Evolutionary conservation across 2,113 vertebrate genomes (phyloP).

Genomic region (Nothobranchius furzeri): DNA sequence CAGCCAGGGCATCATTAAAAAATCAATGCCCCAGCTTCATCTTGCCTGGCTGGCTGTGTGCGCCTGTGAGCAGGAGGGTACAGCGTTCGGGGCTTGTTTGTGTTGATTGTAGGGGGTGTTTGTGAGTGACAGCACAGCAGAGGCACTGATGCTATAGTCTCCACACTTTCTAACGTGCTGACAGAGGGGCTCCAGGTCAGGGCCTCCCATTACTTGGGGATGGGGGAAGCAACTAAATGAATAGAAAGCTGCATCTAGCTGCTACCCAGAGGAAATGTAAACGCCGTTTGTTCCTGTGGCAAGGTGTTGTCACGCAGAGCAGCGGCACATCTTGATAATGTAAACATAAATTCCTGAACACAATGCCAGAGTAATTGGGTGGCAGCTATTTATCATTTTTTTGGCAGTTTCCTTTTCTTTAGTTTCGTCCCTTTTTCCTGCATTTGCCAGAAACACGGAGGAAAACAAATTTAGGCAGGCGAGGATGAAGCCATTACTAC

Average conservation of each 20-base stretch:
- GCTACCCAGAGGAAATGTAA: slow-evolving; percentile 72
- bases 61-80: slow-evolving; percentile 39
- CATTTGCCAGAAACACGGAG: slow-evolving; percentile 55
- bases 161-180: slow-evolving; percentile 70
- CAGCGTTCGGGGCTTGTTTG: slow-evolving; percentile 69
- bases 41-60: slow-evolving; percentile 43
- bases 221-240: slow-evolving; percentile 67
- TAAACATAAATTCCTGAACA: slow-evolving; percentile 76
- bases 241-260: slow-evolving; percentile 55
- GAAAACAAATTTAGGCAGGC: slow-evolving; percentile 68
- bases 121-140: slow-evolving; percentile 69
- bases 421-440: slow-evolving; percentile 29
- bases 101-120: slow-evolving; percentile 68
- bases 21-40: slow-evolving; percentile 76
- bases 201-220: slow-evolving; percentile 74
- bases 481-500: slow-evolving; percentile 74
- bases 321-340: slow-evolving; percentile 71
- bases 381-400: slow-evolving; percentile 71
- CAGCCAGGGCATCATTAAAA: slow-evolving; percentile 77
- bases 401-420: slow-evolving; percentile 36
- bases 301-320: slow-evolving; percentile 67
- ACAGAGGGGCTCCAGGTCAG: slow-evolving; percentile 73
- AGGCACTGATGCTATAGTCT: slow-evolving; percentile 59
- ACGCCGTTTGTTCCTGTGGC: slow-evolving; percentile 73
- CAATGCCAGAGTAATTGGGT: slow-evolving; percentile 70